Percentiles rank a stretch among this genome's conserved stretches.
phyloP scores from a whole-genome alignment of 2,113 vertebrate genomes.

The Jaculus jaculus region DNA sequence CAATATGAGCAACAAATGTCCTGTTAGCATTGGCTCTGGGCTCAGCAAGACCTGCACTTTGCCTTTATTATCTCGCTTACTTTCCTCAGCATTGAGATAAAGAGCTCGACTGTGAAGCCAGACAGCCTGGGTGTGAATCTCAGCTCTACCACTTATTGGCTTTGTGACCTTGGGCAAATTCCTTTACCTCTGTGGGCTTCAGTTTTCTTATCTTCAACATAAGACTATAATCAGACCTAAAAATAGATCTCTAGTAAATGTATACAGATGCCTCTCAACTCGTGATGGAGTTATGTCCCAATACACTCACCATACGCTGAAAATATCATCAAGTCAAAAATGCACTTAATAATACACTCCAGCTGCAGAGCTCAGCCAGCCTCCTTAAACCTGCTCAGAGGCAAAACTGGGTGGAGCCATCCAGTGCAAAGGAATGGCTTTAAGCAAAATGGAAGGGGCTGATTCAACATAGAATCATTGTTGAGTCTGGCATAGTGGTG shows the following conservation, averaged over 20 bases:
- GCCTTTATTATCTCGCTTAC: too few relatives aligned
- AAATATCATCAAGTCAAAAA: not conserved
- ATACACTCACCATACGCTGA: not conserved
- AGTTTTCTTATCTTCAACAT: not conserved
- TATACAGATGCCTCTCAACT: not conserved
- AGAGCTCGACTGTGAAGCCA: not conserved
- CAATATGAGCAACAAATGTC: rapidly evolving
- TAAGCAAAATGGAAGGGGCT: not conserved
- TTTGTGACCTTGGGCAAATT: not conserved
- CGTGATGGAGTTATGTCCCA: too few relatives aligned
- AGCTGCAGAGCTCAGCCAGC: not conserved
- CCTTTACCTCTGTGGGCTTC: too few relatives aligned
- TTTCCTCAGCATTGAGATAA: not conserved
- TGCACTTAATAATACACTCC: too few relatives aligned
- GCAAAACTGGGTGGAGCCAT: not conserved
- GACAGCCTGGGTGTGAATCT: not conserved
- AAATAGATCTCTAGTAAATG: not conserved
- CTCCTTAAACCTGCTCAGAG: not conserved
- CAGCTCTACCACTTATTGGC: not conserved
- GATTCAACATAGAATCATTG: not conserved
- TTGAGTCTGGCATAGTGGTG: not conserved
- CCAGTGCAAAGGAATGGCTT: not conserved
- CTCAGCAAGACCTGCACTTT: rapidly evolving
- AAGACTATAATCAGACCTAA: not conserved
- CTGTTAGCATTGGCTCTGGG: not conserved